Evolutionary conservation across 2,113 vertebrate species (phyloP), one percentile per base, ranked within the genome.

Genomic region (Myotis lucifugus): DNA sequence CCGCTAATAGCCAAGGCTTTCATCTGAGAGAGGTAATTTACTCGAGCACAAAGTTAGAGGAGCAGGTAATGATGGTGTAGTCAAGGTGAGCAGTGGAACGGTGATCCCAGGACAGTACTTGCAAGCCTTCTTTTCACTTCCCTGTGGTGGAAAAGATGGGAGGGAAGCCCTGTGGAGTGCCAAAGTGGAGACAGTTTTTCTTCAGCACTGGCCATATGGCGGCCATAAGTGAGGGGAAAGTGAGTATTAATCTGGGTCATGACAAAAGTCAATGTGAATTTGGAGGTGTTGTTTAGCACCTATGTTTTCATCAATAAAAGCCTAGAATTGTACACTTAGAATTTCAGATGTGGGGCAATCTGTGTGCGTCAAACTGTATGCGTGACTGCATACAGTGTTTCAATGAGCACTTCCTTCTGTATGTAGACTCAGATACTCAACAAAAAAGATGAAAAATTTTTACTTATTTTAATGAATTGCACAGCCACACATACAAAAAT

Each of bases 1-100:
- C 88, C 88, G 64, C 25, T 96, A 78, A 77, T 32, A 90, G 59
- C 48, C 73, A 74, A 54, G 73, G 14, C 87, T 96, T 95, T 96
- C n/a, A 15, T 92, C 70, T 74, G 59, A 93, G 87, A 90, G 87
- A 77, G 67, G 25, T 2, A 59, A 18, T 84, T 91, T 76, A 21
- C 70, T 76, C 76, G 81, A 78, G 52, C 23, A 25, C 29, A 25
- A 15, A 78, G 17, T 56, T 37, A 56, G 50, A 72, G 21, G 59
- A 11, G 27, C 67, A 25, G 25, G 1, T 42, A 59, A n/a, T 15
- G 32, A 84, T 23, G 21, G 3, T 21, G 0, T 15, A 17, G 32
- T 70, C 10, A 64, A 66, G 37, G 37, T 18, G 42, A 72, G 37
- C 17, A 2, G 29, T 17, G 37, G 59, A 76, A 29, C 27, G 8